Conservation (phyloP, 2,797 vertebrate genomes). For the Sarcoramphus papa region DNA sequence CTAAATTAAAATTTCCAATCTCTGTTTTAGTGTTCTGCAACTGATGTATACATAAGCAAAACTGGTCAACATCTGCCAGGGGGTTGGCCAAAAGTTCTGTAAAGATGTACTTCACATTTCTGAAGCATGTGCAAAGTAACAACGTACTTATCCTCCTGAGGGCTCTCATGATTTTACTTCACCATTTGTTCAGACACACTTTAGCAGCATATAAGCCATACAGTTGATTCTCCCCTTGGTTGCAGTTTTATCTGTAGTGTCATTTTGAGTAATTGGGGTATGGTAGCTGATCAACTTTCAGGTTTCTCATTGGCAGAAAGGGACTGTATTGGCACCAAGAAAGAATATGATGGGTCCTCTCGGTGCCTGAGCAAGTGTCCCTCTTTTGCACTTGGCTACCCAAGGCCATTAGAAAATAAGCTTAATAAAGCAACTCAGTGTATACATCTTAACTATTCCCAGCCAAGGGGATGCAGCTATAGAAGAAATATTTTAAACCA, state of each 20-base stretch:
- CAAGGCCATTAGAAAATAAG: slow-evolving; percentile 84
- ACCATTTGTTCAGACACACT: slow-evolving; percentile 86
- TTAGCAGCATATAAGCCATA: slow-evolving; percentile 82
- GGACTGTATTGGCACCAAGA: slow-evolving; percentile 83
- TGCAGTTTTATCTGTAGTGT: slow-evolving; percentile 90
- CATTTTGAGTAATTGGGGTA: slow-evolving; percentile 91
- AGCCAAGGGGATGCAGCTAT: slow-evolving; percentile 81
- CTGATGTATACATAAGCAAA: slow-evolving; percentile 84
- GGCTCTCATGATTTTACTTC: slow-evolving; percentile 81
- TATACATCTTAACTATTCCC: slow-evolving; percentile 70
- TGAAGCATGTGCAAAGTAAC: slow-evolving; percentile 89
- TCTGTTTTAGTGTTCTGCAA: slow-evolving; percentile 84
- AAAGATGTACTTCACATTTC: slow-evolving; percentile 83
- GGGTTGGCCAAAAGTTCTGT: slow-evolving; percentile 83
- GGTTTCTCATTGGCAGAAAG: slow-evolving; percentile 86
- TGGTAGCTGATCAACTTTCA: slow-evolving; percentile 85
- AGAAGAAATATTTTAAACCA: slow-evolving; percentile 81
- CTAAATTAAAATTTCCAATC: slow-evolving; percentile 87
- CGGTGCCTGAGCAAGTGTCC: slow-evolving; percentile 79
- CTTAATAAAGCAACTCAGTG: slow-evolving; percentile 77
- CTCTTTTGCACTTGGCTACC: slow-evolving; percentile 85
- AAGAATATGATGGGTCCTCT: slow-evolving; percentile 80
- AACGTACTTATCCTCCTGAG: slow-evolving; percentile 81
- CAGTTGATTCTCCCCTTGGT: slow-evolving; percentile 96
- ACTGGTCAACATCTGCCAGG: slow-evolving; percentile 91